These are phyloP conservation scores for Gopherus evgoodei DNA, from an alignment of 2,113 vertebrate genomes.

Conservation along the genomic window DNA sequence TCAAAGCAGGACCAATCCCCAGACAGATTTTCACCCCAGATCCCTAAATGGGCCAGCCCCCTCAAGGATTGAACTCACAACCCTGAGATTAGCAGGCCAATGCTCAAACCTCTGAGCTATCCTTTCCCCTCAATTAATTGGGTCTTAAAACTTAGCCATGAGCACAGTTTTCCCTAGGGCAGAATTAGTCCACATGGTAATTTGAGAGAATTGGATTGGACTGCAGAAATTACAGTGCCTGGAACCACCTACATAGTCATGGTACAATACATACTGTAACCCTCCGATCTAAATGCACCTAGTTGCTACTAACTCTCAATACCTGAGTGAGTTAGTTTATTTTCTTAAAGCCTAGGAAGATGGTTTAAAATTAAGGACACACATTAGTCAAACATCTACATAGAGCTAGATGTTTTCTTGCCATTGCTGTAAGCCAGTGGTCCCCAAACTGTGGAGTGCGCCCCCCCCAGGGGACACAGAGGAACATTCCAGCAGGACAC, in stretches of 20 bases:
- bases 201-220: background rate
- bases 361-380: background rate
- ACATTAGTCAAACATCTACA: background rate
- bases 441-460: no score
- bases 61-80: no score
- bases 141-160: background rate
- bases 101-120: no score
- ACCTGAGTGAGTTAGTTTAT: fast-evolving
- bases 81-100: no score
- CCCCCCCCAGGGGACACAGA: no score
- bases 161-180: background rate
- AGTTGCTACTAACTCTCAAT: background rate
- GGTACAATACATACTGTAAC: background rate
- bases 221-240: background rate
- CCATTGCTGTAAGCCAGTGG: background rate
- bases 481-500: no score
- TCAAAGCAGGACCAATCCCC: no score
- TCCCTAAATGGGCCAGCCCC: no score
- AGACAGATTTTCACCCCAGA: no score
- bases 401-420: background rate
- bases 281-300: background rate
- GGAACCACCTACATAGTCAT: background rate
- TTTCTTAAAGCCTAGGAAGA: background rate
- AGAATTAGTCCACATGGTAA: background rate
- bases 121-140: background rate